phyloP scores from a whole-genome alignment of 2,888 invertebrate genomes.

The Apamea monoglypha region DNA sequence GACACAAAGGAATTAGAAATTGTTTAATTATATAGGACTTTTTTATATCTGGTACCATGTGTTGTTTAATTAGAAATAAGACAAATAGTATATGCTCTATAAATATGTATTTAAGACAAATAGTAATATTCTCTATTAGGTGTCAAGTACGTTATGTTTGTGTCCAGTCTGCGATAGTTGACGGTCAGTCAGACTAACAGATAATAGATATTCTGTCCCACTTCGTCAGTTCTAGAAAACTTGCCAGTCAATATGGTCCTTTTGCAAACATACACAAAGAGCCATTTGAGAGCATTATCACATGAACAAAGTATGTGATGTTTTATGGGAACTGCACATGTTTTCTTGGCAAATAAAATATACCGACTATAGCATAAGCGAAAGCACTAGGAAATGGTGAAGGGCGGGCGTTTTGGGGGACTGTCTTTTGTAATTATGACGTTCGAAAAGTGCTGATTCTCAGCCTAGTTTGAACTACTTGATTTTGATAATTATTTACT shows the following conservation, averaged over 20 bases:
- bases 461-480: too few relatives aligned
- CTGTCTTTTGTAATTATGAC: too few relatives aligned
- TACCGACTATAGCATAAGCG: neutral
- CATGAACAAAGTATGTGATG: neutral
- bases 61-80: neutral
- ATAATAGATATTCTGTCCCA: neutral
- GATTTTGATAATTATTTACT: too few relatives aligned
- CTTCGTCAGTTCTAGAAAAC: neutral
- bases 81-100: too few relatives aligned
- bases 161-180: neutral
- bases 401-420: too few relatives aligned
- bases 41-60: neutral
- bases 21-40: neutral
- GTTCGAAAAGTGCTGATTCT: too few relatives aligned
- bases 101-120: neutral
- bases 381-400: too few relatives aligned
- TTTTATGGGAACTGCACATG: neutral
- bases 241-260: neutral
- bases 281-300: neutral
- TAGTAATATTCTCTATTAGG: neutral
- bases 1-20: constrained; percentile 8
- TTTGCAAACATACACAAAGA: neutral
- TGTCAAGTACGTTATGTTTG: neutral
- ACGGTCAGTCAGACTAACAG: neutral
- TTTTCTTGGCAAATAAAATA: neutral